A percentile compares a stretch with the other conserved stretches of the same genome.
These are phyloP conservation scores for Scelioninae gen. 1 DNA, from an alignment of 2,888 invertebrate genomes.

Conservation along the genomic window DNA sequence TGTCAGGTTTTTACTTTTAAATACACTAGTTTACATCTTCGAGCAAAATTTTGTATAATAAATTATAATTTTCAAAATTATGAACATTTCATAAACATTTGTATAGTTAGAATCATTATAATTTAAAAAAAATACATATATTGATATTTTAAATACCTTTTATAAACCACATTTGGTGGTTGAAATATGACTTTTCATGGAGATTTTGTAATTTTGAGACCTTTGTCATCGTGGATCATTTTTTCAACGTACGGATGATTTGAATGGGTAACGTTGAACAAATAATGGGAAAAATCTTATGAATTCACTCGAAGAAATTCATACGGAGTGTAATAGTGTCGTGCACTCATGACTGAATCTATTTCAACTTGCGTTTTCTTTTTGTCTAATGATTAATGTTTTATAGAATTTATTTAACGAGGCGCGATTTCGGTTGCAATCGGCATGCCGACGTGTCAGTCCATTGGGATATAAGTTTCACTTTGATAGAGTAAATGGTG, in stretches of 20 bases:
- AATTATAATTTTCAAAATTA: no score
- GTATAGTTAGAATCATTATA: no score
- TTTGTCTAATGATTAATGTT: slow-evolving; percentile 54
- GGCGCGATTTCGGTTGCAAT: slow-evolving; percentile 55
- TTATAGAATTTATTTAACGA: slow-evolving; percentile 54
- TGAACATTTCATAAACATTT: no score
- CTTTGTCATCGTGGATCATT: slow-evolving; percentile 36
- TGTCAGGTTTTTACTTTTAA: no score
- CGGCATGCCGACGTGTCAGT: slow-evolving; percentile 61
- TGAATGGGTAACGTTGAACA: slow-evolving; percentile 10
- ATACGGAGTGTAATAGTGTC: slow-evolving; percentile 39
- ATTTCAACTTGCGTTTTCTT: slow-evolving; percentile 42
- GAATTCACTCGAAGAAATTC: slow-evolving; percentile 31
- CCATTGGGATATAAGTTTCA: slow-evolving; percentile 62
- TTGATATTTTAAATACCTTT: no score
- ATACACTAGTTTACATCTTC: no score
- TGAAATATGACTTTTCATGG: neutral
- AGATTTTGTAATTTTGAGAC: slow-evolving; percentile 12
- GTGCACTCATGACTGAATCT: slow-evolving; percentile 61
- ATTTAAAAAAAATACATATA: no score
- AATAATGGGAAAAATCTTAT: slow-evolving; percentile 30
- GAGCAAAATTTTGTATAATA: no score
- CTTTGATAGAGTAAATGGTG: slow-evolving; percentile 65
- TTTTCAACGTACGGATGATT: slow-evolving; percentile 21
- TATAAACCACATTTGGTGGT: neutral